Conservation (phyloP, 2,797 vertebrate species). For the Columba guinea region DNA sequence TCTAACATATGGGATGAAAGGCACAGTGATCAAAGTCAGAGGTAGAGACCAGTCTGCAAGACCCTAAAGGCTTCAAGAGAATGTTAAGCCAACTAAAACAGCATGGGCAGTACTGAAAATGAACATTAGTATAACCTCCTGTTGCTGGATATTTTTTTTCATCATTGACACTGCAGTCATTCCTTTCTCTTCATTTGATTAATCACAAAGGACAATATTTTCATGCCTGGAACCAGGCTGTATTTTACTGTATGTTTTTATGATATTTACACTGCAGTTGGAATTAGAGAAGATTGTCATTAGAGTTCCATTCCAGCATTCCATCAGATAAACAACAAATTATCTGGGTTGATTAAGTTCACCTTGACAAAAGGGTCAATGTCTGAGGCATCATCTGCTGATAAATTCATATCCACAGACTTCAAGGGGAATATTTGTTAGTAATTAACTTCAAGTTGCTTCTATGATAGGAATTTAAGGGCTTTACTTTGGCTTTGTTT, state of each 20-base stretch:
- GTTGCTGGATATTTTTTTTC: neutral
- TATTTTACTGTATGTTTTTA: slow-evolving; percentile 20
- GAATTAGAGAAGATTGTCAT: slow-evolving; percentile 30
- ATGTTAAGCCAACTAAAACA: neutral
- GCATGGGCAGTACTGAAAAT: neutral
- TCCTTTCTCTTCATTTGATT: slow-evolving; percentile 8
- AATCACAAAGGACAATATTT: slow-evolving; percentile 44
- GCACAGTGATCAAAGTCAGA: neutral
- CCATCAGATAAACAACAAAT: slow-evolving; percentile 43
- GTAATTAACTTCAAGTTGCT: slow-evolving; percentile 15
- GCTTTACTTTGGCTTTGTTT: neutral
- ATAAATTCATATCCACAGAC: neutral
- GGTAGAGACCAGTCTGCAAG: neutral
- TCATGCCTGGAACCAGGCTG: neutral
- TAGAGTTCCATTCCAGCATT: slow-evolving; percentile 26
- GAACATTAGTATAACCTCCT: neutral
- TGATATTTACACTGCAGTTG: slow-evolving; percentile 33
- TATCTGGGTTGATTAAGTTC: slow-evolving; percentile 50
- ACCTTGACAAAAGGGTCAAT: slow-evolving; percentile 46
- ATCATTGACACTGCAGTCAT: neutral
- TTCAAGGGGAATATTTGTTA: slow-evolving; percentile 14
- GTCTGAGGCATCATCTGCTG: slow-evolving; percentile 20
- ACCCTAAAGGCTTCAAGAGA: neutral
- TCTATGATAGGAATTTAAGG: neutral
- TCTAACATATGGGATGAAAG: neutral